Evolutionary conservation across 2,888 invertebrate species (phyloP).

Genomic region (Lasioglossum oenotherae): DNA sequence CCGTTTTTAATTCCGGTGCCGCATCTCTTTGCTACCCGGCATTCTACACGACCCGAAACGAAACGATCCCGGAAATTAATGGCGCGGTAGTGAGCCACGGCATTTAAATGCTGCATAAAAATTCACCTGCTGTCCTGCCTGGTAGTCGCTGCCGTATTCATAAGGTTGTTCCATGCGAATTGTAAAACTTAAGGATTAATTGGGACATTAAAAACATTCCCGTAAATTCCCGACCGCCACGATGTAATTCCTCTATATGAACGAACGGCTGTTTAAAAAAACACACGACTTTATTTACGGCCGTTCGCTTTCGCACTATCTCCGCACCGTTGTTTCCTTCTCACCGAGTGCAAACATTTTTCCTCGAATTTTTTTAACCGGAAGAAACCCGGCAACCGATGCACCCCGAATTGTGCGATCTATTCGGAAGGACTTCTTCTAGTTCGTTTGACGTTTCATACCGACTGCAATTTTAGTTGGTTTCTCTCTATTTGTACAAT

Average conservation of each 20-base stretch:
- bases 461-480: background rate
- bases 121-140: constrained; percentile 42
- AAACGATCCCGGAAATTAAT: constrained; percentile 51
- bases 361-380: background rate
- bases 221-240: constrained; percentile 6
- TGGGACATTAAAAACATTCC: constrained; percentile 26
- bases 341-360: constrained; percentile 1
- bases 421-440: background rate
- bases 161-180: constrained; percentile 44
- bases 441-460: background rate
- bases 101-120: constrained; percentile 56
- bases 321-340: background rate
- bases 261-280: constrained; percentile 3
- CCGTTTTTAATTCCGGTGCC: constrained; percentile 38
- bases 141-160: constrained; percentile 34
- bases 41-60: constrained; percentile 21
- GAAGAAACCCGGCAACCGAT: background rate
- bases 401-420: background rate
- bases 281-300: constrained; percentile 11
- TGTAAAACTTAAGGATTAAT: constrained; percentile 50
- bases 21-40: constrained; percentile 13
- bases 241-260: constrained; percentile 16
- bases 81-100: constrained; percentile 49
- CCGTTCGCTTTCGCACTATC: background rate
- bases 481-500: background rate